phyloP scores from a whole-genome alignment of 92 coral and sea anemone species.

The Nematostella vectensis region DNA sequence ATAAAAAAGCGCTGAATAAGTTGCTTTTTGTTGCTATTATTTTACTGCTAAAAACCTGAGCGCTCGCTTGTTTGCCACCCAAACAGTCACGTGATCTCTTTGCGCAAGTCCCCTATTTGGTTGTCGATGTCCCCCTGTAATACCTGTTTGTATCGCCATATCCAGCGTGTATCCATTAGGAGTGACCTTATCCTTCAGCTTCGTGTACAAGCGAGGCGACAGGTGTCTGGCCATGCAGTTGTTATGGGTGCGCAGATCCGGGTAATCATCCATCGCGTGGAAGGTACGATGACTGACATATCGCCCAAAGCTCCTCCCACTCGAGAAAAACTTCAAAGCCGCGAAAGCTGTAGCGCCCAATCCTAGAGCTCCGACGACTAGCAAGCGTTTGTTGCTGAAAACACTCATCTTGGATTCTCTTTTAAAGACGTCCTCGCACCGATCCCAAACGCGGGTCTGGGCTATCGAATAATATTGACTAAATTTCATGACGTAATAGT shows the following conservation, averaged over 20 bases:
- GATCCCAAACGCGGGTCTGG: too few relatives aligned
- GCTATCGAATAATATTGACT: too few relatives aligned
- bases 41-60: too few relatives aligned
- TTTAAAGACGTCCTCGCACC: too few relatives aligned
- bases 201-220: conserved; percentile 70
- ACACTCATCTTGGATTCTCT: conserved; percentile 8
- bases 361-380: conserved; percentile 14
- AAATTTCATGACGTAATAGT: too few relatives aligned
- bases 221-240: conserved; percentile 91
- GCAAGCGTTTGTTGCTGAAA: conserved; percentile 7
- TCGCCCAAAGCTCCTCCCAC: conserved; percentile 6
- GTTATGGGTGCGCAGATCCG: conserved; percentile 78
- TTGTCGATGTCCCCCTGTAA: too few relatives aligned
- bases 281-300: conserved; percentile 13
- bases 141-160: conserved; percentile 69
- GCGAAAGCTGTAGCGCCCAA: conserved; percentile 19
- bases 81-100: too few relatives aligned
- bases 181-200: conserved; percentile 56
- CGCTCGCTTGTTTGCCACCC: too few relatives aligned
- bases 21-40: too few relatives aligned
- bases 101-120: too few relatives aligned
- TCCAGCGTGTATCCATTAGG: conserved; percentile 76
- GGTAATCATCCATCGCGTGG: conserved; percentile 70
- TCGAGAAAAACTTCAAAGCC: conserved; percentile 1
- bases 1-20: too few relatives aligned